Evolutionary conservation across 2,888 invertebrate species (phyloP), one percentile per base, ranked within the genome.

Genomic region (Alitta virens): DNA sequence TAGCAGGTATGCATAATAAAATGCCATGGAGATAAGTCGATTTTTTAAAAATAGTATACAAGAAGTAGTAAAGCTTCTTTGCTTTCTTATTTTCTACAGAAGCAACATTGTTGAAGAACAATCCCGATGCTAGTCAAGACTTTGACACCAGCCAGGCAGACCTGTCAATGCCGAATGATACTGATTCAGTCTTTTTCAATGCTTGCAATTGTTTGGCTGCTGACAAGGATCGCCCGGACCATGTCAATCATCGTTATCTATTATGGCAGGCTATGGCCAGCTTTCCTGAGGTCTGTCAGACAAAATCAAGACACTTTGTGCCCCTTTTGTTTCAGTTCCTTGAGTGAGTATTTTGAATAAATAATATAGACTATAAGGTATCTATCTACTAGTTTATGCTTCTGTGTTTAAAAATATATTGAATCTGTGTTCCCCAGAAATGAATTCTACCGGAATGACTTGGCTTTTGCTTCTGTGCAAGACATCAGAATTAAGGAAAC

Each of bases 281-380:
- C 67, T 90, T 93, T 52, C 85, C 90, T 2, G 87, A 88, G 66
- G 84, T 91, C 14, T 90, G 89, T 72, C 93, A 94, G 82, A 85
- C 88, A 1, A 90, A 88, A 78, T 94, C 93, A 73, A 86, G 90
- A 55, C 90, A 92, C 77, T 82, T 94, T 21, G 89, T 91, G 0
- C 86, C 88, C 2, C 75, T 94, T n/a, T 89, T 97, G 71, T 84
- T 95, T 56, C 85, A 87, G 64, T 94, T 94, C 78, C 87, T 92
- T 60, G 86, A 89, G 83, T 87, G 85, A 80, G 87, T 86, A 23
- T 7, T 33, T n/a, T n/a, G n/a, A n/a, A n/a, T n/a, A n/a, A n/a
- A n/a, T 33, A 33, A 33, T 33, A 49, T 21, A 9, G 23, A 49
- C n/a, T n/a, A 49, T 14, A 40, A 16, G 12, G 16, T n/a, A 16